Base-by-base conservation (phyloP, 2,797 vertebrate species). In the Numenius phaeopus region DNA sequence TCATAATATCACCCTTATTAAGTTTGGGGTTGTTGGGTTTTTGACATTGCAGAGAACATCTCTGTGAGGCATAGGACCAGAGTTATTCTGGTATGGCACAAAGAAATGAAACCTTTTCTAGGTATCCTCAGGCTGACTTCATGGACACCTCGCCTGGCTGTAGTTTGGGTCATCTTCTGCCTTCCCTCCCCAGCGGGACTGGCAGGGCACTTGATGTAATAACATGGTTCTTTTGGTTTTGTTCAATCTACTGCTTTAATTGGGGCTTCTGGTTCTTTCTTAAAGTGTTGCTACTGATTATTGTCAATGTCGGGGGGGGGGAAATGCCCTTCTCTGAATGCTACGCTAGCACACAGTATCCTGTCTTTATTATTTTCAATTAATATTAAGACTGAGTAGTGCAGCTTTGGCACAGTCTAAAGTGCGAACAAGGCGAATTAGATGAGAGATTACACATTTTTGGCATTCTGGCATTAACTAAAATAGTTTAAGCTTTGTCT, bases 401-500 rank as follows among this genome's bases (percentile, higher is more conserved):
- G 73, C 30, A 83, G 54, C 70, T 93, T 88, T 95, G 93, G 75
- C 91, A 73, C 65, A 82, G 65, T 15, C 32, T 73, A 21, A 93
- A 90, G 88, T 84, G 92, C 0, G 39, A 96, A 95, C 87, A 97
- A 87, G 88, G 70, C 7, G 0, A 93, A 91, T 89, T 85, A 89
- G 81, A 75, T 0, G 0, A 84, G 62, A 94, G 95, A 96, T 89
- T 88, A 92, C 23, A 42, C 86, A 84, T 95, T 90, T 97, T 91
- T 94, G 81, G 87, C 94, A 95, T 96, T 91, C 94, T 95, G 73
- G 75, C 69, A 69, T 87, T 85, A 92, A 54, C 83, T 87, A 83
- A 92, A 95, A 94, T 87, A 89, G 88, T 90, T 93, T 94, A 50
- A 97, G 87, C 67, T 89, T 87, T 87, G 80, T 67, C 85, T 83